Base-by-base conservation (phyloP, 2,113 vertebrate species). In the Jaculus jaculus region DNA sequence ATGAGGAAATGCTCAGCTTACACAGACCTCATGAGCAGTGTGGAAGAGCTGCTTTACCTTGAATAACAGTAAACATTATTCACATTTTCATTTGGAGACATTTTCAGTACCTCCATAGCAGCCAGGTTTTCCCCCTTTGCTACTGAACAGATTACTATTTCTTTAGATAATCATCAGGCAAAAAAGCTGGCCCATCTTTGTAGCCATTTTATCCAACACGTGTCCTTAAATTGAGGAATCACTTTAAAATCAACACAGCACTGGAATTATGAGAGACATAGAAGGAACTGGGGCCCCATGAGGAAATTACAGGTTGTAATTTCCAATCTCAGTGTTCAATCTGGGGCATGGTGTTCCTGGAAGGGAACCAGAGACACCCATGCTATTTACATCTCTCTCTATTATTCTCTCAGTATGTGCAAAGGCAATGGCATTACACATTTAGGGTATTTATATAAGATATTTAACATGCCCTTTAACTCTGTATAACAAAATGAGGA, bases 361-460 rank as follows among this genome's bases (percentile, higher is more conserved):
- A 90, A 26, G 24, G 18, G 63, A 93, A 72, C 51, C 66, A 80
- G 16, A 75, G 75, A 34, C 75, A 71, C 32, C 71, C 77, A 87
- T 39, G 28, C 24, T 58, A 47, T 81, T 89, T 69, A 80, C 54
- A 20, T 77, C 54, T 85, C 79, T 83, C 51, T 66, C 16, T 30
- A 42, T 84, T 83, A 95, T 92, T 93, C 72, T 93, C 81, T 73
- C 87, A 84, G 87, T 16, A 81, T 69, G 73, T 81, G 73, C 73
- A 80, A 89, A 93, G 47, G 61, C 30, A 26, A 20, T 63, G 58
- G 58, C 37, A 88, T 79, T 72, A 18, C 24, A 65, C 42, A 92
- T 58, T 72, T 30, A 63, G 28, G 26, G 60, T 47, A 73, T 66
- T 73, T 39, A 39, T 42, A 79, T 63, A 83, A 37, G 63, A 3